Conservation (phyloP, 2,797 vertebrate genomes). For the Galago senegalensis region DNA sequence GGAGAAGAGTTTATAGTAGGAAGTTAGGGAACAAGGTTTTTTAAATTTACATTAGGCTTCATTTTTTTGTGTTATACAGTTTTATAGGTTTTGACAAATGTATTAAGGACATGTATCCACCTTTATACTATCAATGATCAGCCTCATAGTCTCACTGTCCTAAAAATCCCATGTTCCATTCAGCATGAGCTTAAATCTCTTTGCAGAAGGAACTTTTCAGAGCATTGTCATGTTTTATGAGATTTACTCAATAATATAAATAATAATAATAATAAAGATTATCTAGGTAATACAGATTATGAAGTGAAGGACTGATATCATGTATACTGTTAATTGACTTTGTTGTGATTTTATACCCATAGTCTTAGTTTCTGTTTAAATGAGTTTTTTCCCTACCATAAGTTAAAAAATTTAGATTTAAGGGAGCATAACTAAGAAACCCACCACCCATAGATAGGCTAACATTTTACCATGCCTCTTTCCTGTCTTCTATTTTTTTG, state of each 20-base stretch:
- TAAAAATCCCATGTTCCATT: not conserved
- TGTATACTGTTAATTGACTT: not conserved
- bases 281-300: not conserved
- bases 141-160: not conserved
- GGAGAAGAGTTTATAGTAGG: not conserved
- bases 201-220: not conserved
- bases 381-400: not conserved
- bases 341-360: not conserved
- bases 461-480: not conserved
- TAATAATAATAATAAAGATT: not conserved
- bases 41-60: not conserved
- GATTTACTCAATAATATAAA: not conserved
- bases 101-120: not conserved
- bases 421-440: not conserved
- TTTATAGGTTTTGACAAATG: not conserved
- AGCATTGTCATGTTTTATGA: not conserved
- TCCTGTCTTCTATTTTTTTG: constrained; percentile 13
- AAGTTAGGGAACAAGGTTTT: not conserved
- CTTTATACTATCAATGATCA: not conserved
- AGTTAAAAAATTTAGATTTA: constrained; percentile 52
- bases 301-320: constrained; percentile 19
- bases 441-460: not conserved
- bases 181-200: not conserved
- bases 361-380: not conserved
- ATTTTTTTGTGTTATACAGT: not conserved